Evolutionary conservation across 2,797 vertebrate species (phyloP), one percentile per base, ranked within the genome.

Genomic region (Crax fasciolata): DNA sequence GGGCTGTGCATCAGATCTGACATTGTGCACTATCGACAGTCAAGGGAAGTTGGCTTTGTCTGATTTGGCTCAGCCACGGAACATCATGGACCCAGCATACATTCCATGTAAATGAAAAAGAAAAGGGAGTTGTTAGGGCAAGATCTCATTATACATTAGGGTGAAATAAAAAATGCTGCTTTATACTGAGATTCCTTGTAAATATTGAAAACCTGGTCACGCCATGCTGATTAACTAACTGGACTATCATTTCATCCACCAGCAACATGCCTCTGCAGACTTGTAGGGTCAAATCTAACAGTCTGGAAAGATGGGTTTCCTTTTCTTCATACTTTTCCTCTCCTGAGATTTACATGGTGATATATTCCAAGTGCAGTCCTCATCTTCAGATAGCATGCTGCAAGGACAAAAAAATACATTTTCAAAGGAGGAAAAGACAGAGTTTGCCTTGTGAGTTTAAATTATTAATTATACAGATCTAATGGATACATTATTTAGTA

Each of bases 211-310:
- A 94, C 58, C 86, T 87, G 94, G 89, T 94, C 81, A 87, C 48
- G 28, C 75, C 84, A 81, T 94, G 93, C 84, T 78, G 84, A 93
- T 92, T 95, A 87, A 84, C 92, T 96, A 82, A 77, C 48, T 80
- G 79, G 90, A 89, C 73, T 59, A 88, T 73, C 77, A 91, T 93
- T 95, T 97, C 92, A 63, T 94, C 96, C 85, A 88, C 96, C 97
- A 97, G 97, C 93, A 96, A 94, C 96, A 96, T 95, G 97, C 97
- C 97, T 97, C 97, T 97, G 96, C 96, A 96, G 95, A 82, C 87
- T 92, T 80, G 93, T 93, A 97, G 93, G 70, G 75, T 95, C 89
- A 90, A 89, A 96, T 81, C 55, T 93, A 96, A 87, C 82, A 92
- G 94, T 97, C 95, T 96, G 95, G 94, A 97, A 96, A 87, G 93